A percentile compares a stretch with the other conserved stretches of the same genome.
phyloP scores from a whole-genome alignment of 35 echinoderm and acorn worm genomes.

The Heliocidaris tuberculata region DNA sequence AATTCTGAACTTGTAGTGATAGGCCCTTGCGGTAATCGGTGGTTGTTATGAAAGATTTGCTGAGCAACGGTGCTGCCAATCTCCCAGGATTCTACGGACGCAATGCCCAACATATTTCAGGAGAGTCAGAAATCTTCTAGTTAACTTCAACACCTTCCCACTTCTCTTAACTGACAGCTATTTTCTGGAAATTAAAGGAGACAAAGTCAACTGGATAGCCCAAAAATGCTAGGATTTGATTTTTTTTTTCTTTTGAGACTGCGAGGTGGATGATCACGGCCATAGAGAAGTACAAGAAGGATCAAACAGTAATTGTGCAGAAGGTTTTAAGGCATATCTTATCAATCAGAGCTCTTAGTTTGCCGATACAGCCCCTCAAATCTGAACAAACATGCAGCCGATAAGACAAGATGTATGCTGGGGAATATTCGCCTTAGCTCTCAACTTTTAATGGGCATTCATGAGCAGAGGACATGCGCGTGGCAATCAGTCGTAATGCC shows the following conservation, averaged over 20 bases:
- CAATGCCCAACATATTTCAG: conserved; percentile 19
- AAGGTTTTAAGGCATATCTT: conserved; percentile 40
- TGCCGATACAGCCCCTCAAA: conserved; percentile 42
- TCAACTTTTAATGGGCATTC: conserved; percentile 48
- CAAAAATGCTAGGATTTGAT: background rate
- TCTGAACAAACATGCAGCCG: conserved; percentile 44
- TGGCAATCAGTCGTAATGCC: conserved; percentile 40
- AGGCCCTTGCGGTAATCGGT: conserved; percentile 27
- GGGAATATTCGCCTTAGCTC: conserved; percentile 2
- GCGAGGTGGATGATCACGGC: background rate
- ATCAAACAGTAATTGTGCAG: conserved; percentile 38
- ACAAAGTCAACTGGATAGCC: background rate
- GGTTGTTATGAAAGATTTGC: conserved; percentile 53
- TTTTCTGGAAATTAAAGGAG: conserved; percentile 1
- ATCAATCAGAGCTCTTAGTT: conserved; percentile 43
- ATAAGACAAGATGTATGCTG: conserved; percentile 49
- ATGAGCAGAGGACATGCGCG: conserved; percentile 23
- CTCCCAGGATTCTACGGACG: background rate
- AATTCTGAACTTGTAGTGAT: conserved; percentile 39
- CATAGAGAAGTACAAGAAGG: conserved; percentile 8
- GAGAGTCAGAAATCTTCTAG: conserved; percentile 26
- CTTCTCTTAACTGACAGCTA: background rate
- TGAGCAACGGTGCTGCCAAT: conserved; percentile 31
- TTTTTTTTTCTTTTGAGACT: background rate
- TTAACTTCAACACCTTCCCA: conserved; percentile 1